Conservation (phyloP, 2,797 vertebrate genomes). For the Zalophus californianus region DNA sequence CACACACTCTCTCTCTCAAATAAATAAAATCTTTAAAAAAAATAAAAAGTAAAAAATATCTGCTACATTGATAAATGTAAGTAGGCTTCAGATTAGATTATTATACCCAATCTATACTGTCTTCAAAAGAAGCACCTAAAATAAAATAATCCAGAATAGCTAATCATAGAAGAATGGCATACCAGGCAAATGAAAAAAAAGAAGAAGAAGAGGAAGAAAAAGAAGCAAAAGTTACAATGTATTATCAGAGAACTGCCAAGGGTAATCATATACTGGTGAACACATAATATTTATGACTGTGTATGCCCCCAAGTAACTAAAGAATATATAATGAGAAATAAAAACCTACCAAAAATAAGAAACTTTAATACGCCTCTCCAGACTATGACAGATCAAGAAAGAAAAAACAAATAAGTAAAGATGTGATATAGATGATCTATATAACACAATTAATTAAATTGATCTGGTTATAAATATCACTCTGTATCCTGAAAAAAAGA, state of each 20-base stretch:
- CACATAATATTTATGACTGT: not conserved
- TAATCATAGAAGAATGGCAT: not conserved
- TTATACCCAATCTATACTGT: not conserved
- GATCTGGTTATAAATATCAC: not conserved
- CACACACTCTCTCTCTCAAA: not conserved
- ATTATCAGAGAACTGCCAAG: not conserved
- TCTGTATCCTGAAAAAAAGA: not conserved
- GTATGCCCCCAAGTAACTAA: not conserved
- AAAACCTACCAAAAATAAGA: not conserved
- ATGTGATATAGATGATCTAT: not conserved
- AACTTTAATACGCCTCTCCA: not conserved
- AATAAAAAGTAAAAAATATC: not conserved
- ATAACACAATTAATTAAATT: not conserved
- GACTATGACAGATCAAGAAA: not conserved
- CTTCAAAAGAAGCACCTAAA: slow-evolving; percentile 1
- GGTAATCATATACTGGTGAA: not conserved
- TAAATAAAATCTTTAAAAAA: not conserved
- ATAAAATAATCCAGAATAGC: not conserved
- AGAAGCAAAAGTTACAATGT: not conserved
- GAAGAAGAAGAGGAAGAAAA: not conserved
- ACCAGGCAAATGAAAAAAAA: not conserved
- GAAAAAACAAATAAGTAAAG: not conserved
- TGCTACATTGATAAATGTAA: not conserved
- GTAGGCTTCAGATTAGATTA: not conserved
- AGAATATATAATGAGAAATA: not conserved